Evolutionary conservation across 2,113 vertebrate genomes (phyloP).

Genomic region (Notarius quadriscutis): DNA sequence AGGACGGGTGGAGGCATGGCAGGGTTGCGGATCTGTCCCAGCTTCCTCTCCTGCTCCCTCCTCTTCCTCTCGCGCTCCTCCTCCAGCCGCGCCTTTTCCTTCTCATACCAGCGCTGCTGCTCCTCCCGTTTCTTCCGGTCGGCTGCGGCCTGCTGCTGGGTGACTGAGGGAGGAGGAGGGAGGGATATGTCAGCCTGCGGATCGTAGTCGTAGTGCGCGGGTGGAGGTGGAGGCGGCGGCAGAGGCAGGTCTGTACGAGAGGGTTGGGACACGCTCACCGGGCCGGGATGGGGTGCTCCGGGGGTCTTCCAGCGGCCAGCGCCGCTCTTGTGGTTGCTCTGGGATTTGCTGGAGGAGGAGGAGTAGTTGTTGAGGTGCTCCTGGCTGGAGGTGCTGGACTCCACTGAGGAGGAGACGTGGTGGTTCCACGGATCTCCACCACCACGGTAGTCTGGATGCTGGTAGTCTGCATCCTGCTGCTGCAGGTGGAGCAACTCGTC

Average conservation of each 20-base stretch:
- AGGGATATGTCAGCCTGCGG: conserved; percentile 79
- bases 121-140: conserved; percentile 94
- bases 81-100: conserved; percentile 95
- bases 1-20: conserved; percentile 67
- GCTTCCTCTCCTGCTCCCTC: conserved; percentile 90
- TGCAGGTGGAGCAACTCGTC: conserved; percentile 77
- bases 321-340: conserved; percentile 85
- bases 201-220: conserved; percentile 82
- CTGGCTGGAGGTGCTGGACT: conserved; percentile 93
- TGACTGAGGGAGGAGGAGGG: conserved; percentile 73
- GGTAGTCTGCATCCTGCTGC: conserved; percentile 75
- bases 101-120: conserved; percentile 98
- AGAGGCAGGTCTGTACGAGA: conserved; percentile 88
- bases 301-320: conserved; percentile 98
- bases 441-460: conserved; percentile 65
- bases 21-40: conserved; percentile 86
- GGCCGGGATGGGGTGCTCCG: conserved; percentile 68
- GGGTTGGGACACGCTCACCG: conserved; percentile 73
- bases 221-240: conserved; percentile 86
- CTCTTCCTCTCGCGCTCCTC: conserved; percentile 94
- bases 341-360: conserved; percentile 70
- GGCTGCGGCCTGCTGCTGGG: conserved; percentile 61
- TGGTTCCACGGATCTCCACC: conserved; percentile 84
- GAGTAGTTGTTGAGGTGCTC: conserved; percentile 91
- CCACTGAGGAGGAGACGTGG: conserved; percentile 82